Base-by-base conservation (phyloP, 2,797 vertebrate species). In the Dallia pectoralis region DNA sequence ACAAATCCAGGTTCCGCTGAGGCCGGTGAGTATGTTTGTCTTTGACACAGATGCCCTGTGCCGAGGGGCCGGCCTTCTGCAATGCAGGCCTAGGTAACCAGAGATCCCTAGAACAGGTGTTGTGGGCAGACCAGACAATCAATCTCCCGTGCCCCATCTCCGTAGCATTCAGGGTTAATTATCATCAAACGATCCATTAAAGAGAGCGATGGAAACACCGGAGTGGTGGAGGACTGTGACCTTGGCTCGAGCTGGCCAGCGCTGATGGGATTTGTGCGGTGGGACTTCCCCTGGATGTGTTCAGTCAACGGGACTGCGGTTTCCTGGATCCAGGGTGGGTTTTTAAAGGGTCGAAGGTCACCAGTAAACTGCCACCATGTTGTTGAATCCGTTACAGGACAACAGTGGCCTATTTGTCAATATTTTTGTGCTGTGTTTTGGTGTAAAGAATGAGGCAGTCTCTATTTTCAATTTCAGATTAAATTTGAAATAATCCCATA, bases 81-180 rank as follows among this genome's bases (percentile, higher is more conserved):
- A 9, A 2, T 44, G 12, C 40, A 2, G 40, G 40, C 40, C 40
- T 1, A 44, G 89, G 89, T 88, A 79, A 82, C 87, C 76, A 83
- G 27, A 18, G 25, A 80, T 87, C 88, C 84, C 83, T 86, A 69
- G 89, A 92, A 91, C 91, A 92, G 92, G 92, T 93, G 92, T 90
- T 92, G 87, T 82, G 36, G 84, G 82, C 84, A 86, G 85, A 89
- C 82, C 82, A 87, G 88, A 85, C 91, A 89, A 93, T 93, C 90
- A 91, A 93, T 93, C 91, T 93, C 89, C 86, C 76, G 88, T 67
- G 79, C 87, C 83, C 85, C 59, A 86, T 91, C 91, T 91, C 92
- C 81, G 89, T 90, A 88, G 90, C 88, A 93, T 92, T 93, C 91
- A 90, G 91, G 91, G 91, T 93, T 93, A 93, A 93, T 93, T 93